A percentile compares a stretch with the other conserved stretches of the same genome.
These are phyloP conservation scores for Stenoptilia bipunctidactyla DNA, from an alignment of 2,888 invertebrate genomes.

Conservation along the genomic window DNA sequence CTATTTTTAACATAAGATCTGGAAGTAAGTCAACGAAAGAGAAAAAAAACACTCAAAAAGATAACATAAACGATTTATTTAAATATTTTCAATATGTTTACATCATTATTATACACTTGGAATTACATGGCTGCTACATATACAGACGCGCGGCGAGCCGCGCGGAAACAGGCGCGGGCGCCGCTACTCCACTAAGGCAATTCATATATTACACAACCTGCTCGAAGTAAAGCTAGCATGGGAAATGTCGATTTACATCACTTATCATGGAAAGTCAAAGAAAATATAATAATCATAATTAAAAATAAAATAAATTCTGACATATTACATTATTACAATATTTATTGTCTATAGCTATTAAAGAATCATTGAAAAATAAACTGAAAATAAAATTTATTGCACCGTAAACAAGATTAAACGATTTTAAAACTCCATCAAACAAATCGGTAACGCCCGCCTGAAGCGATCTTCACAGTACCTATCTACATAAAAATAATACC, in stretches of 20 bases:
- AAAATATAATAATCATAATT: constrained; percentile 7
- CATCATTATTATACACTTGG: constrained; percentile 55
- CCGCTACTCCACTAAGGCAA: constrained; percentile 33
- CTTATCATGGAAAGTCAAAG: constrained; percentile 13
- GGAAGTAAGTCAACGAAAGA: no score
- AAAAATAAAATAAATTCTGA: constrained; percentile 6
- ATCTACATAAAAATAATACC: neutral
- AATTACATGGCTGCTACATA: constrained; percentile 27
- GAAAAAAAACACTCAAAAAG: constrained; percentile 31
- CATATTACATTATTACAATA: constrained; percentile 6
- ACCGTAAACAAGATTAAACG: constrained; percentile 5
- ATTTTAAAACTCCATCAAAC: constrained; percentile 2
- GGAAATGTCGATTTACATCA: constrained; percentile 11
- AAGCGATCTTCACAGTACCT: neutral
- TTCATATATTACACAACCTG: constrained; percentile 34
- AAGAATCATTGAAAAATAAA: constrained; percentile 3
- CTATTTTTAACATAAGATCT: no score
- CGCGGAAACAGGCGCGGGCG: constrained; percentile 9
- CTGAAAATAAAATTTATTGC: constrained; percentile 10
- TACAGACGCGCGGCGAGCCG: constrained; percentile 23
- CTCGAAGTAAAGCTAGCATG: constrained; percentile 7
- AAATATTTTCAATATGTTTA: constrained; percentile 51
- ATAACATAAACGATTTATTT: constrained; percentile 65
- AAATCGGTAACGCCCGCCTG: neutral
- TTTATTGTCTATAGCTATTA: constrained; percentile 14